Percentiles rank a stretch among this genome's conserved stretches.
These are phyloP conservation scores for Oncorhynchus masou DNA, from an alignment of 2,113 vertebrate genomes.

Conservation along the genomic window DNA sequence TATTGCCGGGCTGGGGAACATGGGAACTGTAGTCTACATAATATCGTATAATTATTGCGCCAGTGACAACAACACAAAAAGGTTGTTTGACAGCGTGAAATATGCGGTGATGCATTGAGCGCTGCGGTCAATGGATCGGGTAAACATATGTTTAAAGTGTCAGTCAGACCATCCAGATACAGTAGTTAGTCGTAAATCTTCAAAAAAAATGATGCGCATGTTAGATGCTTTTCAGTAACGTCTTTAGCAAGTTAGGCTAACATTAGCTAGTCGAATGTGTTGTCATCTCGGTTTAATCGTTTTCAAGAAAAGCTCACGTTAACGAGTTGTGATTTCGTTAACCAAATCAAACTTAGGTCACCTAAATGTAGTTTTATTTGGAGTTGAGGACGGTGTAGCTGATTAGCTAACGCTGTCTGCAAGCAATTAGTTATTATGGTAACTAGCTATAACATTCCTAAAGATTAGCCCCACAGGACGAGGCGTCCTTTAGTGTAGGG, in stretches of 20 bases:
- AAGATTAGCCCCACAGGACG: too few species aligned
- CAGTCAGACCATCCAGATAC: background rate
- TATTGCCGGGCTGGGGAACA: background rate
- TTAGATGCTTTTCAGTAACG: background rate
- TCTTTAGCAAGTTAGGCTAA: too few species aligned
- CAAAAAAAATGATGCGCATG: background rate
- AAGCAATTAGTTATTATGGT: too few species aligned
- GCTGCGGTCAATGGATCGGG: background rate
- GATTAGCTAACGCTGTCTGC: too few species aligned
- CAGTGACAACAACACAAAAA: slow-evolving; percentile 27
- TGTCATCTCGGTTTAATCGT: too few species aligned
- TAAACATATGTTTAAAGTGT: background rate
- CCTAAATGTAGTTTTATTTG: too few species aligned
- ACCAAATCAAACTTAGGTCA: too few species aligned
- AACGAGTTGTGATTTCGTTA: too few species aligned
- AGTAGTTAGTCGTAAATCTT: background rate
- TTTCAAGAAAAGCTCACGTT: too few species aligned
- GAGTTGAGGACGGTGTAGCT: too few species aligned
- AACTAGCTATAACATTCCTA: too few species aligned
- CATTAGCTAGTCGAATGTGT: background rate
- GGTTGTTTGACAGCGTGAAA: background rate
- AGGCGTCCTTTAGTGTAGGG: too few species aligned
- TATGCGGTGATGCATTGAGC: background rate
- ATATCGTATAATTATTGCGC: slow-evolving; percentile 50
- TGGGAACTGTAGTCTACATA: slow-evolving; percentile 63